Evolutionary conservation across 2,113 vertebrate genomes (phyloP), one percentile per base, ranked within the genome.

Genomic region (Tangachromis dhanisi): DNA sequence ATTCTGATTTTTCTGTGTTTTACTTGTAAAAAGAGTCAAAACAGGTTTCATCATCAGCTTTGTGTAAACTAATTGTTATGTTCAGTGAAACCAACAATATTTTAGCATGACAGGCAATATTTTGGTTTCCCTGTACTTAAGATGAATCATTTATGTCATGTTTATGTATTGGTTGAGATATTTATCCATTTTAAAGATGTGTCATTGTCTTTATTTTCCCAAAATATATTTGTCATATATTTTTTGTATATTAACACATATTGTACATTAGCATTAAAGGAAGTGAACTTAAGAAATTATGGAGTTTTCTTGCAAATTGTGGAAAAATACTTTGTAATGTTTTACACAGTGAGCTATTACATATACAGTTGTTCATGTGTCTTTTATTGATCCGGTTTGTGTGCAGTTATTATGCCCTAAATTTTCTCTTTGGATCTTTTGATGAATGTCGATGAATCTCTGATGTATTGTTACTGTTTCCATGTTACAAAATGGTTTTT

Each of bases 221-320:
- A 81, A 89, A 88, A 89, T 92, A 85, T 87, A 85, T 71, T 26
- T 92, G 85, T 85, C 89, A 90, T 90, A 89, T 95, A 93, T 93
- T 96, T 78, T 92, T 94, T 95, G 88, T 95, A 93, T 90, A 93
- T 93, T 94, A 93, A 92, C 88, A 85, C 55, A 86, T 17, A 33
- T 38, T 92, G 90, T 91, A 92, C 26, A 93, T 85, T 86, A 84
- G 71, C 80, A 88, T 86, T 86, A 87, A 91, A 92, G 57, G 57
- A 84, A 49, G 26, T 51, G 16, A 13, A 78, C 73, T 31, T 49
- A 8, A 78, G 26, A 51, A 78, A n/a, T 78, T 51, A 33, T 51
- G 26, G 26, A 6, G 51, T 54, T 78, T 78, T 87, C 42, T 81
- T 63, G 26, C 26, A 82, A 83, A 76, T 83, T 92, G 45, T 83